Conservation (phyloP, 1,140 invertebrate species). For the Muscidifurax raptorellus region DNA sequence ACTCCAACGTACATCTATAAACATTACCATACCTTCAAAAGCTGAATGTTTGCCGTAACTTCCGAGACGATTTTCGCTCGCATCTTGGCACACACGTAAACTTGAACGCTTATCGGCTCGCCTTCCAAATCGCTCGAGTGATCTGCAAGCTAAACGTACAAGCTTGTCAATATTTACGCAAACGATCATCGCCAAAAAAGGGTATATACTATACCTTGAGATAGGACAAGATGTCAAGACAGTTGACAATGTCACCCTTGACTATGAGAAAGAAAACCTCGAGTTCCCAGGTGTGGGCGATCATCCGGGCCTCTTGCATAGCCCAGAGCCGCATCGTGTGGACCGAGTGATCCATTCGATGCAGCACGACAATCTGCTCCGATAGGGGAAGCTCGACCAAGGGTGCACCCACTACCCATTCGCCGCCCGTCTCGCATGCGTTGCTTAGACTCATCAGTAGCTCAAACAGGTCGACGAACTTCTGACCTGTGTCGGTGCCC, state of each 20-base stretch:
- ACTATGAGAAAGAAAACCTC: constrained; percentile 79
- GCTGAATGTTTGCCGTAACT: constrained; percentile 82
- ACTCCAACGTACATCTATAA: not conserved
- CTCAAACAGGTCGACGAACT: constrained; percentile 80
- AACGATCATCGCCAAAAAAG: not conserved
- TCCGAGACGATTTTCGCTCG: constrained; percentile 86
- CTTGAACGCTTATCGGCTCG: constrained; percentile 73
- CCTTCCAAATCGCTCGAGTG: constrained; percentile 76
- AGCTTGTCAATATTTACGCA: no score
- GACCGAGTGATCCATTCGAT: constrained; percentile 86
- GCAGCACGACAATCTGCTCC: constrained; percentile 87
- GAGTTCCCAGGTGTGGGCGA: constrained; percentile 85
- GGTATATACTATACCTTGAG: constrained; percentile 62
- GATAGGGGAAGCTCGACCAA: constrained; percentile 84
- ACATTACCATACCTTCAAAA: constrained; percentile 80
- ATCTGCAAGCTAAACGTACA: constrained; percentile 76
- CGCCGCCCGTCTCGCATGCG: constrained; percentile 81
- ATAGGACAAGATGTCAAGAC: constrained; percentile 79
- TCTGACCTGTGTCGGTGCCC: constrained; percentile 78
- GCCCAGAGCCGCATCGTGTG: constrained; percentile 86
- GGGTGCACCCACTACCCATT: constrained; percentile 80
- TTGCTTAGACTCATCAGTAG: constrained; percentile 81
- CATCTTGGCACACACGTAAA: constrained; percentile 84
- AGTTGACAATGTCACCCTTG: constrained; percentile 80
- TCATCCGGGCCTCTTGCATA: constrained; percentile 80